Evolutionary conservation across 2,888 invertebrate genomes (phyloP).

Genomic region (Halictus ligatus): DNA sequence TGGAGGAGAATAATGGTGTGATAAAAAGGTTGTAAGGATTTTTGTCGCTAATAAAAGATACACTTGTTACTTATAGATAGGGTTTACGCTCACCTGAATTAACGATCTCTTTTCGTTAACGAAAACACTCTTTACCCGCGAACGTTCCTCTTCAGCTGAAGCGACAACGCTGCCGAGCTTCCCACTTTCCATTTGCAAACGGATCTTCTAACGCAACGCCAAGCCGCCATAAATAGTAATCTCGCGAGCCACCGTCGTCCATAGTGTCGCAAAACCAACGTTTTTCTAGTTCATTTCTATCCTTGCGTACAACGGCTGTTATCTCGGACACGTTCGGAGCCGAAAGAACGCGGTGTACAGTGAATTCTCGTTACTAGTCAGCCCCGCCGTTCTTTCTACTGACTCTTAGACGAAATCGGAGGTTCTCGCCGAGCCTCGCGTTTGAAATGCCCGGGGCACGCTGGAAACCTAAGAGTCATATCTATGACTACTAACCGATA

Average conservation of each 20-base stretch:
- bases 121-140: not conserved
- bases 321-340: not conserved
- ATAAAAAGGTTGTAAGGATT: conserved; percentile 44
- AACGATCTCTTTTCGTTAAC: conserved; percentile 14
- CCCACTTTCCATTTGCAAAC: conserved; percentile 8
- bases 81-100: conserved; percentile 26
- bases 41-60: conserved; percentile 39
- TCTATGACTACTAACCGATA: too few species aligned
- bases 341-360: too few species aligned
- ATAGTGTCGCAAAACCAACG: not conserved
- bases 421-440: too few species aligned
- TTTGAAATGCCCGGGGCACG: too few species aligned
- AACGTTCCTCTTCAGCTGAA: conserved; percentile 10
- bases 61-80: conserved; percentile 48
- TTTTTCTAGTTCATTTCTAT: not conserved
- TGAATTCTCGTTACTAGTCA: too few species aligned
- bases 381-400: too few species aligned
- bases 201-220: not conserved
- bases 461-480: too few species aligned
- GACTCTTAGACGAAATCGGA: too few species aligned
- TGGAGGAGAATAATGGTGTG: not conserved
- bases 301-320: not conserved
- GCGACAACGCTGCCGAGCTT: not conserved
- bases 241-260: not conserved
- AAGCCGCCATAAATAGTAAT: not conserved